These are phyloP conservation scores for Zaprionus gabonicus DNA, from an alignment of 1,140 invertebrate species.

Conservation along the genomic window DNA sequence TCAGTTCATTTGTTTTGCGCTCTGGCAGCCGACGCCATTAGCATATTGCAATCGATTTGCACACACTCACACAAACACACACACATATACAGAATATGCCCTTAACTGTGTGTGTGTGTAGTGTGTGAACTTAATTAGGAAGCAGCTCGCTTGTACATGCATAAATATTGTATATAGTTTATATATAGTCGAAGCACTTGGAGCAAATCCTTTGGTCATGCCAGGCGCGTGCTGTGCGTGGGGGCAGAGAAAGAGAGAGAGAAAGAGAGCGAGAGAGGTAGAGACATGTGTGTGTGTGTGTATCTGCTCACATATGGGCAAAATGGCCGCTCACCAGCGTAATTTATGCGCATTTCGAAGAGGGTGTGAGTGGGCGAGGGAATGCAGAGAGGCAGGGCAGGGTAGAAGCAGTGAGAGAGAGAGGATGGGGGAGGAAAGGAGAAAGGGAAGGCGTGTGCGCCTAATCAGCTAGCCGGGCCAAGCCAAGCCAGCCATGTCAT, in stretches of 20 bases:
- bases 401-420: too few species aligned
- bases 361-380: not conserved
- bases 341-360: slow-evolving; percentile 65
- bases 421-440: not conserved
- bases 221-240: not conserved
- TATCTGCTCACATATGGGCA: slow-evolving; percentile 49
- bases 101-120: not conserved
- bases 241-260: not conserved
- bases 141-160: slow-evolving; percentile 26
- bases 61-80: not conserved
- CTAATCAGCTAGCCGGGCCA: slow-evolving; percentile 35
- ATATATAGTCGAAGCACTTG: slow-evolving; percentile 7
- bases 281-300: not conserved
- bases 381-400: too few species aligned
- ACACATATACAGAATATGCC: not conserved
- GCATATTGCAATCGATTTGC: slow-evolving; percentile 76
- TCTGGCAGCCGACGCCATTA: slow-evolving; percentile 56
- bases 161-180: slow-evolving; percentile 13
- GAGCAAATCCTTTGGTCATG: slow-evolving; percentile 33
- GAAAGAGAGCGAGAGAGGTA: not conserved
- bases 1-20: slow-evolving; percentile 66
- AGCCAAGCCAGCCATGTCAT: slow-evolving; percentile 19
- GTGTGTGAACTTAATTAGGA: slow-evolving; percentile 41
- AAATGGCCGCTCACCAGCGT: slow-evolving; percentile 71
- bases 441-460: not conserved